Conservation (phyloP, 2,888 invertebrate genomes). For the Eilema depressum region DNA sequence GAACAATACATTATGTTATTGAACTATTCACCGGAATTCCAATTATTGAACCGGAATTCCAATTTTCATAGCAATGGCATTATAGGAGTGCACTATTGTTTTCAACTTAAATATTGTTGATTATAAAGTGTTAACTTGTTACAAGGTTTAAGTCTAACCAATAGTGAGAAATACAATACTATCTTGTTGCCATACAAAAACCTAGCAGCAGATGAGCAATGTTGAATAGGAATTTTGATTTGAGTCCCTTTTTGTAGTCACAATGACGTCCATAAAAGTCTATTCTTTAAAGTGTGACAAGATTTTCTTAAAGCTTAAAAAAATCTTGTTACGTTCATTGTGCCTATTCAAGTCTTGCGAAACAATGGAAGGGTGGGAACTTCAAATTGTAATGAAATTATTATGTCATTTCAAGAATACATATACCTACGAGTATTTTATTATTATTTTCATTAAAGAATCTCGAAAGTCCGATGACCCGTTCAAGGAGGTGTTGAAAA, state of each 20-base stretch:
- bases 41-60: constrained; percentile 29
- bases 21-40: constrained; percentile 29
- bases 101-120: neutral
- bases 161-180: constrained; percentile 29
- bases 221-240: constrained; percentile 56
- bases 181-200: constrained; percentile 54
- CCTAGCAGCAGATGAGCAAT: constrained; percentile 56
- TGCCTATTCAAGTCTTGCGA: constrained; percentile 27
- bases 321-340: constrained; percentile 33
- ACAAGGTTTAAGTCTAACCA: constrained; percentile 8
- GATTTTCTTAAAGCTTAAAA: constrained; percentile 32
- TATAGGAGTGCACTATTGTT: neutral
- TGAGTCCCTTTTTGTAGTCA: constrained; percentile 46
- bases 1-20: constrained; percentile 26
- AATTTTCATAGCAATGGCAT: constrained; percentile 7
- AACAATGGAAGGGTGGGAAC: constrained; percentile 37
- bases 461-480: constrained; percentile 56
- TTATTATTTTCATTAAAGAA: neutral
- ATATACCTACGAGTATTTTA: neutral
- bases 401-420: neutral
- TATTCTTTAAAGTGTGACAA: constrained; percentile 43
- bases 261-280: constrained; percentile 52
- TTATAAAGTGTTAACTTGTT: too few relatives aligned
- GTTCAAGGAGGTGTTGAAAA: constrained; percentile 71
- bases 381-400: constrained; percentile 14